Base-by-base conservation (phyloP, 2,888 invertebrate genomes). In the Agrotis segetum region DNA sequence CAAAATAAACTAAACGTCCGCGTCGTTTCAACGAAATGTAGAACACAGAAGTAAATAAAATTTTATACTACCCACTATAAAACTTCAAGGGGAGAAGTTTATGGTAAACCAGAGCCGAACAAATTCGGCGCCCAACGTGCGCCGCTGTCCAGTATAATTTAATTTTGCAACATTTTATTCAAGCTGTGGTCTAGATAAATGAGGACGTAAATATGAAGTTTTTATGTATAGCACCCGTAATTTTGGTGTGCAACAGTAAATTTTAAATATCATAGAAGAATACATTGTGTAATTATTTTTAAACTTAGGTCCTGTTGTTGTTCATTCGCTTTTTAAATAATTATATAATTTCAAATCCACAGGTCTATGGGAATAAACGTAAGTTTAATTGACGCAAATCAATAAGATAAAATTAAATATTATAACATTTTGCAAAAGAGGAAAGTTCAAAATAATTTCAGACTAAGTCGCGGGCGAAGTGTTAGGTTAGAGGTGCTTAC, bases 111-210 rank as follows among this genome's bases (percentile, higher is more conserved):
- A 52, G 11, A 49, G 29, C 40, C 47, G 14, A 56, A 77, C 24
- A 40, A 50, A 70, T 74, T 74, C 56, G 74, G 70, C 74, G 60
- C 71, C 60, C 60, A 61, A 50, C 70, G 46, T 47, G 55, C 46
- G 13, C 13, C 24, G 55, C 60, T 70, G 24, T 47, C 56, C n/a
- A n/a, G n/a, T 47, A 6, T 56, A 56, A 77, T 61, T 77, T 21
- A 70, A 61, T 77, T 70, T 61, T 58, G 50, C 50, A 61, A 40
- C 49, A n/a, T 60, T 69, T 19, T 61, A 47, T 77, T 56, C 40
- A 61, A 50, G 49, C 19, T 52, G 40, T 17, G 46, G 50, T 74
- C 56, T n/a, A 40, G 67, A 52, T 74, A 58, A 73, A 73, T 47
- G 56, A 50, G 24, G 9, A 9, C 67, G 52, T 66, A 40, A 65